These are phyloP conservation scores for Puma concolor DNA, from an alignment of 2,113 vertebrate species.

Conservation along the genomic window DNA sequence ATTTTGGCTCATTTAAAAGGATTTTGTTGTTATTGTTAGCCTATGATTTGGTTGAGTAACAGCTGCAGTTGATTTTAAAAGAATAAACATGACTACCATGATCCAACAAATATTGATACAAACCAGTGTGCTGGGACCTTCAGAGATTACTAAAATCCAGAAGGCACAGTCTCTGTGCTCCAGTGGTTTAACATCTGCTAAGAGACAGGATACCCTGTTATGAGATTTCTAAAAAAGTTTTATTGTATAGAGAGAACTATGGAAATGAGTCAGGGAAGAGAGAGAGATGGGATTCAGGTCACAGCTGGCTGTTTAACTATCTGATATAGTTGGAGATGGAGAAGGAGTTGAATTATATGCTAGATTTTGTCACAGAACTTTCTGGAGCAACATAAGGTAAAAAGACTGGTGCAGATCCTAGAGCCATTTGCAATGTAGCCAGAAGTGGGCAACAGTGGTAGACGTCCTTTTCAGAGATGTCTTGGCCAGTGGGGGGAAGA, in stretches of 20 bases:
- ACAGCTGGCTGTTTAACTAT: background rate
- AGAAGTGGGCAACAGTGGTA: background rate
- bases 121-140: background rate
- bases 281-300: background rate
- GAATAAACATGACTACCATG: background rate
- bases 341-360: background rate
- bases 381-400: background rate
- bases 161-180: background rate
- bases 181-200: background rate
- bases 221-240: background rate
- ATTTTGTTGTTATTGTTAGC: background rate
- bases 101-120: background rate
- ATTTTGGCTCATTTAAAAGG: slow-evolving; percentile 21
- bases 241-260: background rate
- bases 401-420: background rate
- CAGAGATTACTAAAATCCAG: background rate
- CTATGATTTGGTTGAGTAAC: background rate
- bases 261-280: background rate
- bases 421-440: background rate
- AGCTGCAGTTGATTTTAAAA: background rate
- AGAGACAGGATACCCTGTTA: background rate
- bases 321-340: background rate
- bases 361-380: background rate
- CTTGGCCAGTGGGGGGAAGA: background rate
- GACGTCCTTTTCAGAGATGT: background rate